Conservation (phyloP, 2,797 vertebrate species). For the Furcifer pardalis region DNA sequence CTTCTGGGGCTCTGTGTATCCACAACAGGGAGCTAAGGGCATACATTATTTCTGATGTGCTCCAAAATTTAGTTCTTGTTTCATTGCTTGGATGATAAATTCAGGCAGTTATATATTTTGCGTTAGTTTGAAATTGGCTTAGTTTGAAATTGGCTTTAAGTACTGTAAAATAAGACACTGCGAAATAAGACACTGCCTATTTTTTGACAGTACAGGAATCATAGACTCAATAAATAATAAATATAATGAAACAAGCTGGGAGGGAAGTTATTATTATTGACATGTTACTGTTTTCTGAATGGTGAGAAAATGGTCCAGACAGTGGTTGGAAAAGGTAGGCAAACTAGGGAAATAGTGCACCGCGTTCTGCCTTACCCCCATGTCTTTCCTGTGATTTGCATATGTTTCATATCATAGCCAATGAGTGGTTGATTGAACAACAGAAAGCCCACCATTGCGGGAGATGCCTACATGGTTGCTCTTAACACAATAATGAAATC, state of each 20-base stretch:
- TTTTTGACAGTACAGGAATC: constrained; percentile 51
- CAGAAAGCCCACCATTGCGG: too few species aligned
- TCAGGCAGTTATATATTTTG: background rate
- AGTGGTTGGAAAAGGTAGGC: too few species aligned
- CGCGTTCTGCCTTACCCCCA: too few species aligned
- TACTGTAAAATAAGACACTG: background rate
- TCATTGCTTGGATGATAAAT: background rate
- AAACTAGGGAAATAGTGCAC: too few species aligned
- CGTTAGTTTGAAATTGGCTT: background rate
- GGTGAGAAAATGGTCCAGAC: too few species aligned
- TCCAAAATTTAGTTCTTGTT: background rate
- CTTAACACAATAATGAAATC: too few species aligned
- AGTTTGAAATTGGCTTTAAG: constrained; percentile 6
- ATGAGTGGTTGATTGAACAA: too few species aligned
- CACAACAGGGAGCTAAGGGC: too few species aligned
- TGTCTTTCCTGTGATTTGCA: too few species aligned
- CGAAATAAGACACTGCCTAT: constrained; percentile 54
- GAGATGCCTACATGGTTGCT: too few species aligned
- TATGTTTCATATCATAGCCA: too few species aligned
- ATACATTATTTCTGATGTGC: background rate
- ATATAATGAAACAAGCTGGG: background rate
- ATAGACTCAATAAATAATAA: constrained; percentile 19
- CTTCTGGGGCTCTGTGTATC: too few species aligned
- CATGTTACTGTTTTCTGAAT: background rate
- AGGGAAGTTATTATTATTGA: background rate